Evolutionary conservation across 2,888 invertebrate species (phyloP), one percentile per base, ranked within the genome.

Genomic region (Bursaphelenchus okinawaensis): DNA sequence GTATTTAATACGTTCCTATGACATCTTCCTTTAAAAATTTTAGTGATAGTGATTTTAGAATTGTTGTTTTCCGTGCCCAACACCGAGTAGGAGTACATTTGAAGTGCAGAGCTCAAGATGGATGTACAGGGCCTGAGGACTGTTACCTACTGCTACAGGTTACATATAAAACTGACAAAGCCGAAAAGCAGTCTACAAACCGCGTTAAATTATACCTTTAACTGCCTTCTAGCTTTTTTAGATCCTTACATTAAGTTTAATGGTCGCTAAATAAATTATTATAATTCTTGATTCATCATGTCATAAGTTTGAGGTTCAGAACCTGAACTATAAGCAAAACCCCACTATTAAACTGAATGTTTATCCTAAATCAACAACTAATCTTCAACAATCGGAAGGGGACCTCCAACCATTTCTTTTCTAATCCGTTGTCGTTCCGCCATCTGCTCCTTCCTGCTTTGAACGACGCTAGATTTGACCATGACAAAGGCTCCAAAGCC

Each of bases 371-470:
- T n/a, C n/a, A n/a, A n/a, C n/a, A n/a, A n/a, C n/a, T n/a, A n/a
- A n/a, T n/a, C n/a, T n/a, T n/a, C n/a, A n/a, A n/a, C n/a, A n/a
- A n/a, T n/a, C n/a, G n/a, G n/a, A n/a, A n/a, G n/a, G n/a, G n/a
- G n/a, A n/a, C n/a, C n/a, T n/a, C n/a, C n/a, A n/a, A n/a, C 73
- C 52, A 77, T 63, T 50, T 65, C 66, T 51, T 55, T 68, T 26
- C 72, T 59, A 9, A 75, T 65, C 23, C 63, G 52, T 23, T 75
- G 72, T 24, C 73, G 65, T 24, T 75, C 72, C 40, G 70, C 68
- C 78, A 78, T 78, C 63, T 77, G 76, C 58, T 77, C 75, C 40
- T 70, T 67, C 26, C 78, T 65, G 24, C 69, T 71, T 64, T 72
- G 68, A 54, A 78, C 74, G 27, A 78, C 77, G 31, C 60, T 55